Evolutionary conservation across 30 jellyfish, hydroid and myxozoan genomes (phyloP), one percentile per base, ranked within the genome.

Genomic region (Aurelia sp.): DNA sequence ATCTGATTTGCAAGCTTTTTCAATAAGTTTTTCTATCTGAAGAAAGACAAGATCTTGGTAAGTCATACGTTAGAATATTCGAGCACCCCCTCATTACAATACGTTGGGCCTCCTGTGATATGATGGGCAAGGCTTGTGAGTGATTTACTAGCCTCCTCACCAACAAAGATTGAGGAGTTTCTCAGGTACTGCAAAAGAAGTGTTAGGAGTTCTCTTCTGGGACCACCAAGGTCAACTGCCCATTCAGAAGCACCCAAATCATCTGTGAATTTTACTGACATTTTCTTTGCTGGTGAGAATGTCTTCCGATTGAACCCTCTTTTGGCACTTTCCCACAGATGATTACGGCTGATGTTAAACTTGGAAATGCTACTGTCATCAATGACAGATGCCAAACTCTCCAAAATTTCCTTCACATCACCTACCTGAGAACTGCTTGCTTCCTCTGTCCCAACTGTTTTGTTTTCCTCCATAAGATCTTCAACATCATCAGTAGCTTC

Each of bases 191-290:
- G 50, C 50, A 66, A 66, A 30, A 66, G 77, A 66, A 66, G 77
- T 66, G 77, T 66, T 5, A 66, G 77, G 21, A 66, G 50, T 27
- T 66, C 77, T 19, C 77, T 30, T 66, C 77, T 66, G 53, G 77
- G 77, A 66, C 77, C 77, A 66, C 77, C 77, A 66, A 66, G 77
- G 77, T 66, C 50, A 66, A 66, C 77, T 66, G 50, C 77, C 77
- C 77, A 57, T 16, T 66, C 77, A 10, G 77, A 66, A 12, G 77
- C 50, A 30, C 77, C 77, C 77, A 66, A 66, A 18, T 66, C 77
- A 66, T 66, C 77, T 66, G 77, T 66, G 77, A 66, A 66, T 66
- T 66, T 66, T 66, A 66, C 77, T 15, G 77, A 66, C 77, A 66
- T 66, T 66, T 66, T 66, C 41, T 66, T 66, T 19, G 41, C 77